Conservation (phyloP, 2,797 vertebrate genomes). For the Alectoris magna region DNA sequence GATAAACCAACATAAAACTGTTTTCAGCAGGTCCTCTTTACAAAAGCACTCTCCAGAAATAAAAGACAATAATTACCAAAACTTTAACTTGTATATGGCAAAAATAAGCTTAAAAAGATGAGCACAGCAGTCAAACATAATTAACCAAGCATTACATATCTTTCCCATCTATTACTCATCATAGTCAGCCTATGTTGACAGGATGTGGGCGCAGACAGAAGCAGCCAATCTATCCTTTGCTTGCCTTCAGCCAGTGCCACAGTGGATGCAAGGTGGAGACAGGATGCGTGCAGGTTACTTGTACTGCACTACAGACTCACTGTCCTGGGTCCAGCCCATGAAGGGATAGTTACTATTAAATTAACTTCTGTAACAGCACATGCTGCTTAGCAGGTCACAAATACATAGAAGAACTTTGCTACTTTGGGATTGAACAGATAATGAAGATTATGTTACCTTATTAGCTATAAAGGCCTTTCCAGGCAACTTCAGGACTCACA, state of each 20-base stretch:
- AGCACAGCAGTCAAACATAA: slow-evolving; percentile 30
- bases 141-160: slow-evolving; percentile 56
- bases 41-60: neutral
- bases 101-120: neutral
- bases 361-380: accelerated
- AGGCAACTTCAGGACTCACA: neutral
- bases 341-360: neutral
- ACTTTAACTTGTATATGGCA: neutral
- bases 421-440: neutral
- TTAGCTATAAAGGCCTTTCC: neutral
- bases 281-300: neutral
- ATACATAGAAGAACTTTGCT: neutral
- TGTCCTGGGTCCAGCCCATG: neutral
- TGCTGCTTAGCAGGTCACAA: neutral
- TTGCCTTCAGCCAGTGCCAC: neutral
- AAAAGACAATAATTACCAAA: slow-evolving; percentile 14
- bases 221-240: neutral
- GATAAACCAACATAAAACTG: neutral
- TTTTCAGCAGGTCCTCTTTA: neutral
- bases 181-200: slow-evolving; percentile 53
- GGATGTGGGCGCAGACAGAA: neutral
- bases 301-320: accelerated
- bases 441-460: neutral
- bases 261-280: neutral
- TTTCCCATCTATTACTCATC: slow-evolving; percentile 68